Base-by-base conservation (phyloP, 1,140 invertebrate species). In the Doryteuthis pealeii region DNA sequence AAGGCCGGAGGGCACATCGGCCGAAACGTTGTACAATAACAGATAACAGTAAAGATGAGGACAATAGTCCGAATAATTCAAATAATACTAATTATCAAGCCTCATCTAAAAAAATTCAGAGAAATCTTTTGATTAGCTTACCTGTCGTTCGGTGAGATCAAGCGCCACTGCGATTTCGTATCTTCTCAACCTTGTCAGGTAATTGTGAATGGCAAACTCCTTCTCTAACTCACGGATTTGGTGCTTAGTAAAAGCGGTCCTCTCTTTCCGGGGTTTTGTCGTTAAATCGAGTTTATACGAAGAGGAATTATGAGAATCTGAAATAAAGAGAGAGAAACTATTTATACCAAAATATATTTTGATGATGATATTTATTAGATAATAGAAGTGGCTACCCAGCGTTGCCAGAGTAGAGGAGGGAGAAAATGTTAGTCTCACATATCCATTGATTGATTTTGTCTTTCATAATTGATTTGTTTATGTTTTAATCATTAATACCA, bases 111-210 rank as follows among this genome's bases (percentile, higher is more conserved):
- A 40, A 40, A 40, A 5, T 40, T 40, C 3, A 10, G 35, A 40
- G 49, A 30, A 73, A n/a, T 54, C 14, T 45, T 30, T 32, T 14
- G 5, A 73, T 1, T 67, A 30, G 32, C 82, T 88, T 89, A 96
- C 95, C 91, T 97, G 96, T 90, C 96, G 90, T 88, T 98, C 96
- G 0, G 94, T 95, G 40, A 98, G 90, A 85, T 96, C 93, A 31
- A 98, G 86, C 0, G 95, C 92, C 3, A 98, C 94, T 0, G 96
- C 94, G 76, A 98, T 96, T 88, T 98, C 96, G 82, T 98, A 98
- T 78, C 96, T 89, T 35, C 96, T 88, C 69, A 98, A 89, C 69
- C 96, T 88, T 0, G 96, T 97, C 43, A 98, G 89, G 88, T 98
- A 98, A 88, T 97, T 97, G 62, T 95, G 95, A 75, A 93, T 90